Evolutionary conservation across 2,888 invertebrate genomes (phyloP).

Genomic region (Rotaria socialis): DNA sequence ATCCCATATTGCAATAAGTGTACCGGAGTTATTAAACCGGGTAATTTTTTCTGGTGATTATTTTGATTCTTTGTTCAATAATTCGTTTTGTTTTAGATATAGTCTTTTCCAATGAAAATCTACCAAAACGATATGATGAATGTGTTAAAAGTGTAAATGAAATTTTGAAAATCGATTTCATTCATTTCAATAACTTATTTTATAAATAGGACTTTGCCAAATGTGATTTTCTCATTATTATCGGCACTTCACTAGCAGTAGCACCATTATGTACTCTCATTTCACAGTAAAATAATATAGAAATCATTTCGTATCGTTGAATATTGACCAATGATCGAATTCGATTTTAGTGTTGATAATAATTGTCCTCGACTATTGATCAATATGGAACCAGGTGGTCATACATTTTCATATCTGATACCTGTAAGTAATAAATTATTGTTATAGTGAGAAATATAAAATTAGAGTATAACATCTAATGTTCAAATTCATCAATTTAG

Average conservation of each 20-base stretch:
- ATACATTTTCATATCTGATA: not conserved
- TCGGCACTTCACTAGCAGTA: conserved; percentile 89
- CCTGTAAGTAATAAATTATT: too few relatives aligned
- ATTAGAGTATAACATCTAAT: too few relatives aligned
- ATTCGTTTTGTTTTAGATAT: conserved; percentile 66
- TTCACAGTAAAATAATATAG: too few relatives aligned
- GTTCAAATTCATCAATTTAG: too few relatives aligned
- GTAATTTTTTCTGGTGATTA: conserved; percentile 49
- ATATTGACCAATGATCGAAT: not conserved
- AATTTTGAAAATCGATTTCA: not conserved
- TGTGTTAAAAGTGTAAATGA: conserved; percentile 65
- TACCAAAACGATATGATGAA: conserved; percentile 70
- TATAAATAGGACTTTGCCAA: conserved; percentile 69
- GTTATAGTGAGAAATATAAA: too few relatives aligned
- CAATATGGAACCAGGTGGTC: conserved; percentile 38
- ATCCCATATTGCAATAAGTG: conserved; percentile 75
- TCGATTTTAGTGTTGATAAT: conserved; percentile 26
- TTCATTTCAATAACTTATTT: not conserved
- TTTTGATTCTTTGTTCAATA: not conserved
- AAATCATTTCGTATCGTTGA: conserved; percentile 59
- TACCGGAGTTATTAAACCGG: conserved; percentile 76
- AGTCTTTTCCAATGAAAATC: conserved; percentile 85
- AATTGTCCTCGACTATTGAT: conserved; percentile 41
- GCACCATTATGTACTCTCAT: conserved; percentile 74
- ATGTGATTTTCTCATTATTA: conserved; percentile 84